Evolutionary conservation across 2,888 invertebrate species (phyloP).

Genomic region (Chymomyza caudatula): DNA sequence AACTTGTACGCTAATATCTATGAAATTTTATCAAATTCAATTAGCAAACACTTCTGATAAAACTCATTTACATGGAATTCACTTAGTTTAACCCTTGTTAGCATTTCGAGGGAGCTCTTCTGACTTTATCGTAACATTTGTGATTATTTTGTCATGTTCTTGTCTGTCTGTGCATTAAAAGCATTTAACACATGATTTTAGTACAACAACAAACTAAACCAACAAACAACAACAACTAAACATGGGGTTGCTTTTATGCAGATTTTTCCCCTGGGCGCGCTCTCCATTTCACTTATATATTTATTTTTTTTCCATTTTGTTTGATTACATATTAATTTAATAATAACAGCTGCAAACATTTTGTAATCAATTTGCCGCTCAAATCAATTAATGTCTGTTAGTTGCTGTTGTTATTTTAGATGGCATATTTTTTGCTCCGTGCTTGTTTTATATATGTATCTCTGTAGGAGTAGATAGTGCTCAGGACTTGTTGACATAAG

Average conservation of each 20-base stretch:
- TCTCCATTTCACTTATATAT: constrained; percentile 27
- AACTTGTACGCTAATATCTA: constrained; percentile 42
- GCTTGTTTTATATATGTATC: neutral
- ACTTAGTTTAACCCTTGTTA: constrained; percentile 30
- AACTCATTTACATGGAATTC: constrained; percentile 60
- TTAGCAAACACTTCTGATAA: constrained; percentile 53
- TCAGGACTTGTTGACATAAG: constrained; percentile 1
- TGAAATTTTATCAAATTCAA: constrained; percentile 64
- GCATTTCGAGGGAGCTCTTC: constrained; percentile 23
- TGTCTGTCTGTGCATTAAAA: constrained; percentile 37
- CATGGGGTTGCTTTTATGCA: constrained; percentile 58
- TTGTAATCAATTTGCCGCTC: constrained; percentile 60
- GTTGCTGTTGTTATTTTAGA: neutral
- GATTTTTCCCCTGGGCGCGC: constrained; percentile 29
- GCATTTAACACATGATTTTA: constrained; percentile 44
- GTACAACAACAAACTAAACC: constrained; percentile 19
- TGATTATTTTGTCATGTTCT: constrained; percentile 72
- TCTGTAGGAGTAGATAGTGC: neutral
- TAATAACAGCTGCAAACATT: constrained; percentile 71
- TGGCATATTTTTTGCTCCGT: neutral
- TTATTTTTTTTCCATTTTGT: constrained; percentile 36
- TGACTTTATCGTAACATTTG: constrained; percentile 62
- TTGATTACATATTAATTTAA: constrained; percentile 70
- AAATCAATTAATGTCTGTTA: constrained; percentile 60
- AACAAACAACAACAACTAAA: constrained; percentile 8